Base-by-base conservation (phyloP, 2,113 vertebrate species). In the Seriola dumerili region DNA sequence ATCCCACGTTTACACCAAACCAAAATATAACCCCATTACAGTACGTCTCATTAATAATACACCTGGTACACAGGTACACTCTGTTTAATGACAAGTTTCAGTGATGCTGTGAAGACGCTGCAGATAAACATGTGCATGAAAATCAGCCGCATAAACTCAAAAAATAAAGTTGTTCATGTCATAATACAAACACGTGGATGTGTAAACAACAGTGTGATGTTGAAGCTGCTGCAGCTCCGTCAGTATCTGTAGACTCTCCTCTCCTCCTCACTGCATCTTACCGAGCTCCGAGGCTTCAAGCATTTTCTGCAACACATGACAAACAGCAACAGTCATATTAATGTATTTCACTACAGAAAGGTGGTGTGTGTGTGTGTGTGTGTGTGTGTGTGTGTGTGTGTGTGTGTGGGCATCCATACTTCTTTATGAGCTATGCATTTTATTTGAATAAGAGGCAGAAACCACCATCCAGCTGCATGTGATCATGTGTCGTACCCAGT, bases 301-400 rank as follows among this genome's bases (percentile, higher is more conserved):
- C 85, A 94, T 94, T 94, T 95, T 95, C 94, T 95, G 91, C 76
- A 94, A 93, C 76, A 90, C 69, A 86, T 19, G 4, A 55, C 66
- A 68, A 57, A 71, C 38, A 5, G 34, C 25, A n/a, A 23, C 54
- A 1, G 7, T 70, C 0, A 34, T 8, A n/a, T 38, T 61, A 5
- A 42, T 14, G 11, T 16, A 10, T 16, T 46, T 25, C 6, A 4
- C 3, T 32, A 3, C 9, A 34, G 48, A 3, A 68, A 58, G 21
- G 14, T 21, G 34, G 36, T 3, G 25, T 5, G 19, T 44, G 77
- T 42, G 23, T 42, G 36, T 42, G 34, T 42, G 52, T 23, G 75
- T 68, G 50, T 38, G 44, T n/a, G n/a, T n/a, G n/a, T 46, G 44
- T 46, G 44, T 16, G 44, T 46, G 44, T 46, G 44, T 46, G 44